Evolutionary conservation across 2,888 invertebrate genomes (phyloP).

Genomic region (Branchipolynoe longqiensis): DNA sequence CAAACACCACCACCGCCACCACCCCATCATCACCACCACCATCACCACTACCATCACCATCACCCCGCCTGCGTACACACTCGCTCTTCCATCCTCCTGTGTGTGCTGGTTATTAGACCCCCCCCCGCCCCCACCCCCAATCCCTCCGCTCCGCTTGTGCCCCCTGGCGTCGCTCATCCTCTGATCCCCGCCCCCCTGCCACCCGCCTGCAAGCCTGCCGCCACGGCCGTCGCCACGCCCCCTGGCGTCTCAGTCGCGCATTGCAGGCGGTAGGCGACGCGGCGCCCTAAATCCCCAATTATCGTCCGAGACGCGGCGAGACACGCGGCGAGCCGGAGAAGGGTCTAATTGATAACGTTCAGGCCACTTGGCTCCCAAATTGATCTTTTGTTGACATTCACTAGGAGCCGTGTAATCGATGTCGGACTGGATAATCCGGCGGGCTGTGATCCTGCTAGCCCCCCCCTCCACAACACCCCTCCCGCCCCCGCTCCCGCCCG

Average conservation of each 20-base stretch:
- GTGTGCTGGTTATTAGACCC: background rate
- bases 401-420: slow-evolving; percentile 21
- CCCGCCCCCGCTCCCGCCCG: background rate
- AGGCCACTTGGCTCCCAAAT: slow-evolving; percentile 53
- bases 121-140: background rate
- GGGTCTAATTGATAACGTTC: slow-evolving; percentile 49
- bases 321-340: background rate
- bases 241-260: slow-evolving; percentile 10
- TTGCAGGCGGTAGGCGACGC: slow-evolving; percentile 1
- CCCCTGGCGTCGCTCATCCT: background rate
- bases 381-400: slow-evolving; percentile 56
- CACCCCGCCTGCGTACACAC: background rate
- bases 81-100: background rate
- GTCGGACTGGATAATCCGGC: slow-evolving; percentile 46
- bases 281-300: slow-evolving; percentile 47
- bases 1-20: too few relatives aligned
- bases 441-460: background rate
- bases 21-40: background rate
- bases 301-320: slow-evolving; percentile 9
- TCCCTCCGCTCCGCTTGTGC: background rate
- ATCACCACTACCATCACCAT: background rate
- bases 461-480: background rate
- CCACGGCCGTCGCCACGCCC: background rate
- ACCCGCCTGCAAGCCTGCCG: background rate
- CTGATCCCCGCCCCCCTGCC: background rate